Evolutionary conservation across 92 coral and sea anemone genomes (phyloP), one percentile per base, ranked within the genome.

Genomic region (Montipora capitata): DNA sequence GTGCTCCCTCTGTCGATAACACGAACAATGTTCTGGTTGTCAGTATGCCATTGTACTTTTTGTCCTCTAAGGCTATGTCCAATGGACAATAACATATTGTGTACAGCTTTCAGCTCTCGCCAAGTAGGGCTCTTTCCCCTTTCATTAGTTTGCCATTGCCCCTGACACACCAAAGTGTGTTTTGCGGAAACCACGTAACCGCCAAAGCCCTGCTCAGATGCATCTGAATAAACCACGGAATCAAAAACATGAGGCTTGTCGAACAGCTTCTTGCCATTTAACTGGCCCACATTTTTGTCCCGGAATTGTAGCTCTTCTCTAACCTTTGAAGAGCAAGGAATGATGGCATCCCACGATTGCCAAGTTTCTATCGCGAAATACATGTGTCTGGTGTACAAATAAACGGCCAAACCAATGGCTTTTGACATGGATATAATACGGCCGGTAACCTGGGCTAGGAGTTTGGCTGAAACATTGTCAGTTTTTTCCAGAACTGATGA

Each of bases 351-450:
- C 92, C 87, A 88, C 2, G 70, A 68, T 40, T 43, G 49, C 44
- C 87, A 58, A 76, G 87, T 81, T 54, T 88, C 87, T 72, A 88
- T 58, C 42, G 92, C 82, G 35, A 81, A 82, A 17, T 82, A 82
- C 56, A 89, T 74, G 27, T 89, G 88, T 7, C 92, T 87, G 9
- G 84, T 82, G 75, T 89, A 51, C 4, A 89, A 54, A 70, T 89
- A 82, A 67, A 89, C 92, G 68, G 48, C 7, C 3, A 51, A 69
- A 3, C 51, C 74, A 40, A 67, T 77, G 65, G 85, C 93, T 65
- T 75, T 73, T 10, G 93, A 77, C 93, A 70, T 90, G 43, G 93
- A 90, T 66, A 90, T 81, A 27, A 89, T 45, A 77, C 85, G 86
- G 57, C 93, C 93, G 45, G 83, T 89, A 40, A 90, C 85, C 38